Percentiles rank a stretch among this genome's conserved stretches.
phyloP scores from a whole-genome alignment of 2,888 invertebrate genomes.

The Mystacides longicornis region DNA sequence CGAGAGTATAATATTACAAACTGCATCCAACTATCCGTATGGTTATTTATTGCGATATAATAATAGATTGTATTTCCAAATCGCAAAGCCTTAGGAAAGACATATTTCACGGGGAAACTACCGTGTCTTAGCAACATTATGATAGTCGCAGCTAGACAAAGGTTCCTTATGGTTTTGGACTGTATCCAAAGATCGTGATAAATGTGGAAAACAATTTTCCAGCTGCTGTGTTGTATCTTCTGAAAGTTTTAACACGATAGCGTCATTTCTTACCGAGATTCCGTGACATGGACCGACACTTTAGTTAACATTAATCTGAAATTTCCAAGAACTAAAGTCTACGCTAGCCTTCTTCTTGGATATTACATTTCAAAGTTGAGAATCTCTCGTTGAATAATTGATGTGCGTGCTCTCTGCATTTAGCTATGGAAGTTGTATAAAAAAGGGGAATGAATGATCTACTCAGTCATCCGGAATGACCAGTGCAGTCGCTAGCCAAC shows the following conservation, averaged over 20 bases:
- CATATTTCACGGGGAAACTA: too few relatives aligned
- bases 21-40: too few relatives aligned
- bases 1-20: too few relatives aligned
- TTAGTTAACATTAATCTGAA: background rate
- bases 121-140: background rate
- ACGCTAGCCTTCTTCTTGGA: background rate
- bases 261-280: background rate
- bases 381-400: background rate
- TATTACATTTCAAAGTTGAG: background rate
- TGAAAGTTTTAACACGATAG: background rate
- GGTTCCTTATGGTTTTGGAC: background rate
- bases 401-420: background rate
- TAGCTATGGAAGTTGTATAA: background rate
- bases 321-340: background rate
- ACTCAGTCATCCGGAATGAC: background rate
- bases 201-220: constrained; percentile 2
- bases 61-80: too few relatives aligned
- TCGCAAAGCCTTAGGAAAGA: too few relatives aligned
- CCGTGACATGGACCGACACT: background rate
- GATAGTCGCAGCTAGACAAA: background rate
- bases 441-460: background rate
- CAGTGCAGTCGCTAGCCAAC: background rate
- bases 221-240: background rate
- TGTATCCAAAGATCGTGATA: background rate
- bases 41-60: too few relatives aligned